Conservation (phyloP, 2,113 vertebrate genomes). For the Sciurus niger region DNA sequence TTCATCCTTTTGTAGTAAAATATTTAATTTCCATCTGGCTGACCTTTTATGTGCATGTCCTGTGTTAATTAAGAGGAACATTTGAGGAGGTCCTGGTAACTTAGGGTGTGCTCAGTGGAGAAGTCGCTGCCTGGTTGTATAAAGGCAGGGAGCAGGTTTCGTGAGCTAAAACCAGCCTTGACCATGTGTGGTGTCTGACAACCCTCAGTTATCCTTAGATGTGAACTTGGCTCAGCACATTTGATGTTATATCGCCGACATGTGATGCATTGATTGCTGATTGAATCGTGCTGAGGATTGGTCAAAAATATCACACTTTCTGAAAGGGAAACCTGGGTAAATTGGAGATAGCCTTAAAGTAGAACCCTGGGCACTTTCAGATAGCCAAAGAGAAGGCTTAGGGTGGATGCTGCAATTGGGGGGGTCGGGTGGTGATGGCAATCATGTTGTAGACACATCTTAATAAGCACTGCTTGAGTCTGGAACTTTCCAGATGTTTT, state of each 20-base stretch:
- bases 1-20: slow-evolving; percentile 85
- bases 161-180: slow-evolving; percentile 43
- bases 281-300: neutral
- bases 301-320: neutral
- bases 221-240: slow-evolving; percentile 9
- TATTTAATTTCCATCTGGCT: slow-evolving; percentile 87
- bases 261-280: neutral
- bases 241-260: neutral
- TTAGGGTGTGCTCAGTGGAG: slow-evolving; percentile 63
- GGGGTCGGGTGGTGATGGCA: rapidly evolving
- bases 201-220: slow-evolving; percentile 55
- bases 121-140: neutral
- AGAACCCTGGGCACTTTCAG: neutral
- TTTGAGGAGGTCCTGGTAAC: slow-evolving; percentile 75
- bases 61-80: slow-evolving; percentile 83
- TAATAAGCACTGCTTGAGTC: neutral
- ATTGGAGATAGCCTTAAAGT: neutral
- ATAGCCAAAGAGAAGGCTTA: neutral
- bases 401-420: rapidly evolving
- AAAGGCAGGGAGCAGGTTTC: slow-evolving; percentile 61
- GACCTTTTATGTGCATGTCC: slow-evolving; percentile 81
- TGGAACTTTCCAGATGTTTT: neutral
- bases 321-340: neutral
- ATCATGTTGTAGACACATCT: neutral
- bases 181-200: slow-evolving; percentile 68